Evolutionary conservation across 1,140 invertebrate species (phyloP).

Genomic region (Babylonia areolata): DNA sequence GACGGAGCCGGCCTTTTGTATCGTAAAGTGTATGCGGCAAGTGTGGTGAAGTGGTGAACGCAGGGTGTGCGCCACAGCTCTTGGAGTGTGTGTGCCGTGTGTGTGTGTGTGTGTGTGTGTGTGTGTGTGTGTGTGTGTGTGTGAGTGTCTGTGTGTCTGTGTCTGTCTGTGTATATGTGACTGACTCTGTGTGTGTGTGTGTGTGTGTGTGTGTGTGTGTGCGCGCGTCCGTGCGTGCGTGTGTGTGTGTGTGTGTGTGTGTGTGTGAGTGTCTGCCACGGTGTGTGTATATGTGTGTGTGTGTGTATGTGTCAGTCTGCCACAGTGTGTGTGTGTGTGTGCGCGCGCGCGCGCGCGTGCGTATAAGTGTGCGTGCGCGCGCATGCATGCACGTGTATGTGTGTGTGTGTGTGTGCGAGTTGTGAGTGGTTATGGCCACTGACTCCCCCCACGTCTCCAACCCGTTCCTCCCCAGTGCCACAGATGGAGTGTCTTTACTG

Average conservation of each 20-base stretch:
- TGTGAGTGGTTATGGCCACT: no score
- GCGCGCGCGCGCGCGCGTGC: neutral
- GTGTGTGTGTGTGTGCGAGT: no score
- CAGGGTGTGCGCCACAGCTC: no score
- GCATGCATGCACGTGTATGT: neutral
- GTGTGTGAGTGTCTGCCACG: neutral
- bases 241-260: conserved; percentile 22
- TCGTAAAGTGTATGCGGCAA: no score
- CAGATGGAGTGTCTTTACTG: no score
- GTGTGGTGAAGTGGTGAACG: no score
- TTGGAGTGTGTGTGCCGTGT: no score
- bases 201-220: neutral
- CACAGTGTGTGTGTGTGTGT: neutral
- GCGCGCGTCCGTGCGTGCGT: conserved; percentile 14
- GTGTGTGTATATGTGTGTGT: neutral
- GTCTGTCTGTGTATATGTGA: neutral
- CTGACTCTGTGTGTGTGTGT: neutral
- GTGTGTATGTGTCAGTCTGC: neutral
- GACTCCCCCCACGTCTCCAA: no score
- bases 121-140: no score
- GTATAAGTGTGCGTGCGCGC: neutral
- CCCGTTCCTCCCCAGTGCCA: no score
- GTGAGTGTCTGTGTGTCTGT: neutral
- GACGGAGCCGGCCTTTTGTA: no score
- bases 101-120: no score